Evolutionary conservation across 2,113 vertebrate genomes (phyloP).

Genomic region (Etheostoma cragini): DNA sequence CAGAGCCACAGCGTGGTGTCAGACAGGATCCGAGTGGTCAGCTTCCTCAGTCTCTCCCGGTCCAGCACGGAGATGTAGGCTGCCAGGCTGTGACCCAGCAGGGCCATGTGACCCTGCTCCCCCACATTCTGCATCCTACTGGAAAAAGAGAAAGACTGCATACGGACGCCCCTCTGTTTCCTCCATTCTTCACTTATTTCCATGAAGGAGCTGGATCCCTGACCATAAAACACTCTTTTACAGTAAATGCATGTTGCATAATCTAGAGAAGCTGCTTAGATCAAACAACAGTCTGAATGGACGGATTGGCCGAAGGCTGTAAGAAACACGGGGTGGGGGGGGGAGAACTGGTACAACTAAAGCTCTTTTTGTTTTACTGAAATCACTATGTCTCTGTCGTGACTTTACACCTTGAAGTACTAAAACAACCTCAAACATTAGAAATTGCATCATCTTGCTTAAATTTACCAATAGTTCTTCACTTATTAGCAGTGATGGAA

Average conservation of each 20-base stretch:
- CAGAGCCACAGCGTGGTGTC: conserved; percentile 97
- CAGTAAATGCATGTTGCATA: too few species aligned
- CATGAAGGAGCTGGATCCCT: neutral
- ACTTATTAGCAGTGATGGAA: too few species aligned
- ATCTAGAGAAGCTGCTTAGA: too few species aligned
- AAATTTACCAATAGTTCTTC: neutral
- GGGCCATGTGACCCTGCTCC: conserved; percentile 94
- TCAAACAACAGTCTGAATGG: too few species aligned
- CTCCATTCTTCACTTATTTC: neutral
- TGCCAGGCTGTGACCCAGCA: conserved; percentile 95
- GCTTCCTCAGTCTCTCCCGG: conserved; percentile 90
- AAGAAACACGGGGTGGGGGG: too few species aligned
- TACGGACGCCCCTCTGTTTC: neutral
- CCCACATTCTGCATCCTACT: conserved; percentile 91
- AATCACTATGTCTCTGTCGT: too few species aligned
- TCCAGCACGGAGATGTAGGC: conserved; percentile 96
- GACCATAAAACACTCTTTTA: too few species aligned
- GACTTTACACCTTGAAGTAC: neutral
- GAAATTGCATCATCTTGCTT: neutral
- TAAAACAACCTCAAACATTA: too few species aligned
- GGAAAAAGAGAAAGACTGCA: conserved; percentile 31
- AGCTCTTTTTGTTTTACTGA: too few species aligned
- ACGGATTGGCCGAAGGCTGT: too few species aligned
- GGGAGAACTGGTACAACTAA: too few species aligned
- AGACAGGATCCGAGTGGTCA: conserved; percentile 94